These are phyloP conservation scores for Brachionus calyciflorus DNA, from an alignment of 1,140 invertebrate species.

Conservation along the genomic window DNA sequence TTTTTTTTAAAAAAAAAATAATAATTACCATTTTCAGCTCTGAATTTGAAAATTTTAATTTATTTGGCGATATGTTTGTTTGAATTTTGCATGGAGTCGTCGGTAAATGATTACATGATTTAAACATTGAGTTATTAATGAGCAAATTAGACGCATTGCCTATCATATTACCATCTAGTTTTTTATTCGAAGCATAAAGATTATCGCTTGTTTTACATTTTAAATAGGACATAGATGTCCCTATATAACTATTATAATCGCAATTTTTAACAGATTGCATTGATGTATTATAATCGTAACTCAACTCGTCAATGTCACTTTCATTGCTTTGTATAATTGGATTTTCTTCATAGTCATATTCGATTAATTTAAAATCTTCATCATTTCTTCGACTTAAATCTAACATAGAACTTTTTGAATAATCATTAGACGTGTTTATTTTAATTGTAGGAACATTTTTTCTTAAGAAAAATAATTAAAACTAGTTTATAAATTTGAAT, in stretches of 20 bases:
- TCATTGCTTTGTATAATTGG: not conserved
- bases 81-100: not conserved
- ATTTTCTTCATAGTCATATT: no score
- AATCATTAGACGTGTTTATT: not conserved
- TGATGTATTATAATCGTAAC: not conserved
- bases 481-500: slow-evolving; percentile 11
- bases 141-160: slow-evolving; percentile 30
- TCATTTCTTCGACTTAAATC: not conserved
- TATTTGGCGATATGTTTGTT: not conserved
- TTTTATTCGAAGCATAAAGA: slow-evolving; percentile 5
- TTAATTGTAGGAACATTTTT: slow-evolving; percentile 19
- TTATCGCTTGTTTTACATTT: slow-evolving; percentile 24
- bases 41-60: not conserved
- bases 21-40: slow-evolving; percentile 17
- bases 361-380: no score
- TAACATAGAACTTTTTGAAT: not conserved
- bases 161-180: not conserved
- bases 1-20: slow-evolving; percentile 12
- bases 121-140: not conserved
- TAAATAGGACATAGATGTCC: not conserved
- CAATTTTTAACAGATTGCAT: not conserved
- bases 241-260: slow-evolving; percentile 1
- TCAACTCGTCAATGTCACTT: not conserved
- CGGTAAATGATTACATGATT: slow-evolving; percentile 2
- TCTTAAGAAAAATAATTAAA: not conserved